A percentile compares a stretch with the other conserved stretches of the same genome.
Conservation (phyloP, 2,888 invertebrate species). For the Caenorhabditis japonica region DNA sequence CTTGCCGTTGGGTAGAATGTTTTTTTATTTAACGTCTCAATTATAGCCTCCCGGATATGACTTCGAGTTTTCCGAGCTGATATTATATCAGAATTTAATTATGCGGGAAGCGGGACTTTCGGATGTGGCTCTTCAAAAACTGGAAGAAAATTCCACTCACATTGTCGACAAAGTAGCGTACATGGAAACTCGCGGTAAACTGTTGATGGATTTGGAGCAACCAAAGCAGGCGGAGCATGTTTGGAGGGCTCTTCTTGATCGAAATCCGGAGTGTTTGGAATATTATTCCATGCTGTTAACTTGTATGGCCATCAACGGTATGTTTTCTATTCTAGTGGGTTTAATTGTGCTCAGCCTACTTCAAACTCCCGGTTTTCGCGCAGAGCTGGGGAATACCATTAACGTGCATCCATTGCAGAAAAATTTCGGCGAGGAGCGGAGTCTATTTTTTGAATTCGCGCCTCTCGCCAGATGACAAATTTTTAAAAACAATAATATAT, state of each 20-base stretch:
- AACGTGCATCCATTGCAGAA: no score
- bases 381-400: no score
- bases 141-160: slow-evolving; percentile 88
- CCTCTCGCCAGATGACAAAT: no score
- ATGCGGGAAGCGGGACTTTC: slow-evolving; percentile 92
- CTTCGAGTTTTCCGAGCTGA: slow-evolving; percentile 96
- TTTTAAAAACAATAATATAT: no score
- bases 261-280: slow-evolving; percentile 95
- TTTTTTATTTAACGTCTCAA: background rate
- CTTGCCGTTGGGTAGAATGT: background rate
- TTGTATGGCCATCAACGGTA: slow-evolving; percentile 83
- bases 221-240: slow-evolving; percentile 85
- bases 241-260: slow-evolving; percentile 87
- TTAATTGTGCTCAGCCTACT: no score
- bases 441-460: no score
- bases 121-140: slow-evolving; percentile 88
- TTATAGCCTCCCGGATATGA: slow-evolving; percentile 58
- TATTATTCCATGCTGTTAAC: slow-evolving; percentile 92
- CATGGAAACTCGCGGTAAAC: slow-evolving; percentile 87
- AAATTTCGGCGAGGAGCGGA: no score
- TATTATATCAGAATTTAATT: slow-evolving; percentile 96
- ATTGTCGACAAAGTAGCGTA: slow-evolving; percentile 94
- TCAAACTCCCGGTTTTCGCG: no score
- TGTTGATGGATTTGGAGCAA: slow-evolving; percentile 80
- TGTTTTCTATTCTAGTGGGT: background rate